Base-by-base conservation (phyloP, 2,888 invertebrate species). In the Adelphocoris suturalis region DNA sequence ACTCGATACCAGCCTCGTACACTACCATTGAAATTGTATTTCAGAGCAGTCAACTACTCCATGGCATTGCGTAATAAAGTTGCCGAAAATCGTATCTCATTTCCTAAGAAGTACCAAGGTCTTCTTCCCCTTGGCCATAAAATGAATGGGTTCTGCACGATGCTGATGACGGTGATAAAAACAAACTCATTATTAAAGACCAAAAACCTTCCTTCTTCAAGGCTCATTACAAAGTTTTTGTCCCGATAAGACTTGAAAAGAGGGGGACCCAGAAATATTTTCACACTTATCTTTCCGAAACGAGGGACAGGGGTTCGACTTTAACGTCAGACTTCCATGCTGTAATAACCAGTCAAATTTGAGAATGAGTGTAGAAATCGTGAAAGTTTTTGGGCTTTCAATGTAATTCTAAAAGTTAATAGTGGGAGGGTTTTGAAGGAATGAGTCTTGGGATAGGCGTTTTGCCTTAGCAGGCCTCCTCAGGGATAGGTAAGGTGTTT, bases 151-250 rank as follows among this genome's bases (percentile, higher is more conserved):
- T 46, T 16, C 0, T 13, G 37, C 46, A 78, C 19, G 78, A 78
- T 78, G 78, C 37, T 78, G 78, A 78, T 78, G 78, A 47, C 19
- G 78, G 78, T 78, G 78, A 78, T 78, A 78, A 78, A 78, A 78
- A 78, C 78, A 78, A 78, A 46, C 78, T 78, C 78, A 78, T 78
- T 78, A 78, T 47, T 78, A 78, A 46, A 46, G 78, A 78, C 46
- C 46, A 11, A 46, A 78, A 78, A 78, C 78, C 37, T 78, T 78
- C 19, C 46, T 16, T 46, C 78, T 46, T 16, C n/a, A 46, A 11
- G 46, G 78, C 78, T 78, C 78, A 78, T 78, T 78, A 78, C 78
- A 12, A 23, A 78, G 78, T 78, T 78, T 78, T 78, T 28, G 46
- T 7, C n/a, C 47, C 47, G 78, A 78, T 78, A 78, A 78, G 78